Evolutionary conservation across 2,113 vertebrate species (phyloP), one percentile per base, ranked within the genome.

Genomic region (Tor tambroides): DNA sequence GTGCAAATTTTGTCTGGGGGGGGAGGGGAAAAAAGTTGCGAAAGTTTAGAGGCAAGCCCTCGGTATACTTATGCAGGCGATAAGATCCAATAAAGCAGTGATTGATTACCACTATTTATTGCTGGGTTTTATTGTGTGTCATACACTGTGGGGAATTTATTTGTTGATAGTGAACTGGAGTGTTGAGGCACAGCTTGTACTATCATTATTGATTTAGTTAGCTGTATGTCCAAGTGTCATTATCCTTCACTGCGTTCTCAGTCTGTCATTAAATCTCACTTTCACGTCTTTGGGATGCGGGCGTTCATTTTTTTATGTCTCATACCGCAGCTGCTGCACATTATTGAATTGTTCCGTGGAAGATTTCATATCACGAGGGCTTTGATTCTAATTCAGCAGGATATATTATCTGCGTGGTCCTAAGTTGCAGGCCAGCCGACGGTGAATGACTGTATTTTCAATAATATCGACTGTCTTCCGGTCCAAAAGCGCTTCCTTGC

Each of bases 401-500:
- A 95, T 91, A 90, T 94, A 90, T 93, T 93, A 92, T 94, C 92
- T 61, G 69, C 56, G 65, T 67, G 54, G 69, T 83, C 85, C 46
- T 74, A 65, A 86, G 41, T 92, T 90, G 93, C 91, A 85, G 72
- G 85, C 80, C 92, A 92, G 91, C 91, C 91, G 90, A 84, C 28
- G 67, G 71, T 93, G 91, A 94, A 94, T 92, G 93, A 95, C 92
- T 93, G 91, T 87, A 92, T 94, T 95, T 87, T 93, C 94, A 94
- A 94, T 94, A 94, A 91, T 92, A 94, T 94, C 86, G 94, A 94
- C 93, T 92, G 90, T 91, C 54, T 49, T 67, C 30, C 14, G 87
- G 92, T 91, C 93, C 91, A 63, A 82, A 85, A 32, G 56, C 84
- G 15, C 71, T 74, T 89, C 79, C 89, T 91, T 54, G 86, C 88